phyloP scores from a whole-genome alignment of 2,797 vertebrate species.

The Sibirionetta formosa region DNA sequence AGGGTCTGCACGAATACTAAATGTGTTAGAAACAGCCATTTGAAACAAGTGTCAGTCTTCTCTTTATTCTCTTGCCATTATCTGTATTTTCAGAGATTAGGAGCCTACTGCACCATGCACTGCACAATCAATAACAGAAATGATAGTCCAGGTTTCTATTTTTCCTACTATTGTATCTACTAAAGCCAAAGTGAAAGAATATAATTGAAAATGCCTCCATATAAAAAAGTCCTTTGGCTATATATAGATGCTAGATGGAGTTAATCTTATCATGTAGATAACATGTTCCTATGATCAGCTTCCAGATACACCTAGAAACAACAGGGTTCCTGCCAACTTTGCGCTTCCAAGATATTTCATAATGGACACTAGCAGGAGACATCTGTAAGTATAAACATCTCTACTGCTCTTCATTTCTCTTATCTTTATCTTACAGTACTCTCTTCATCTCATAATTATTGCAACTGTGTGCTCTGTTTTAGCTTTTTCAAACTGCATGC shows the following conservation, averaged over 20 bases:
- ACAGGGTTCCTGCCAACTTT: not conserved
- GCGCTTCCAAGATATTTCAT: not conserved
- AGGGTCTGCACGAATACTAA: not conserved
- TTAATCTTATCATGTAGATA: not conserved
- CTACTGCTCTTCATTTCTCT: not conserved
- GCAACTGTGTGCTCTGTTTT: not conserved
- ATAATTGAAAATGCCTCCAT: not conserved
- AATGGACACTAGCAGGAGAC: not conserved
- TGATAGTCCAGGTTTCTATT: not conserved
- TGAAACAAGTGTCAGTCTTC: not conserved
- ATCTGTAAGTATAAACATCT: not conserved
- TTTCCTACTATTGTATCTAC: not conserved
- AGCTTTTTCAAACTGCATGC: not conserved
- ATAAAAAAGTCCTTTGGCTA: not conserved
- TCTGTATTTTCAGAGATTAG: not conserved
- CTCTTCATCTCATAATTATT: not conserved
- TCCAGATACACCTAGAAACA: slow-evolving; percentile 11
- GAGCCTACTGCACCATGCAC: not conserved
- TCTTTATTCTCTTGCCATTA: not conserved
- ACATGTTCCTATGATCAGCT: not conserved
- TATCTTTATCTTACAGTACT: not conserved
- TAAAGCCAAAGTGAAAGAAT: not conserved
- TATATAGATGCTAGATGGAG: not conserved
- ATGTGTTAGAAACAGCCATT: not conserved
- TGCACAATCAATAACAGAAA: not conserved